Evolutionary conservation across 1,140 invertebrate genomes (phyloP).

Genomic region (Cydia amplana): DNA sequence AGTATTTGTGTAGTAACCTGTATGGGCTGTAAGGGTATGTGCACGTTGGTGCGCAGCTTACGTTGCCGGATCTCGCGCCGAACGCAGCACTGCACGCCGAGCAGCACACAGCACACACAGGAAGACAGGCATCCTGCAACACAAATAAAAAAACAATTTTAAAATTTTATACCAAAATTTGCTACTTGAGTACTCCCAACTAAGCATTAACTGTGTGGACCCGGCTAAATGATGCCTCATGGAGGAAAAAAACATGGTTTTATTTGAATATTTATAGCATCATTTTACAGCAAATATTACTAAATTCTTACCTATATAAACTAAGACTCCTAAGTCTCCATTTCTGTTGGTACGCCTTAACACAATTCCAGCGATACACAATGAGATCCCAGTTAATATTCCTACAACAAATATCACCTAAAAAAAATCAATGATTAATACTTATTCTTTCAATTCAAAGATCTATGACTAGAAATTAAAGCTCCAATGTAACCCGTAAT

Average conservation of each 20-base stretch:
- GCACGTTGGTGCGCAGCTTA: conserved; percentile 68
- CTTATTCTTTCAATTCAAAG: background rate
- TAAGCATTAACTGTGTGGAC: too few species aligned
- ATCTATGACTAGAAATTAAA: background rate
- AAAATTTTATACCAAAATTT: too few species aligned
- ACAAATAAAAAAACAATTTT: background rate
- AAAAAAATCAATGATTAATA: conserved; percentile 45
- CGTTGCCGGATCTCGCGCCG: conserved; percentile 78
- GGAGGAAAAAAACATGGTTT: too few species aligned
- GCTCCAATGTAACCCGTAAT: too few species aligned
- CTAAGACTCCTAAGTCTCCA: conserved; percentile 81
- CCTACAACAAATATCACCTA: conserved; percentile 83
- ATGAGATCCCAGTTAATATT: conserved; percentile 81
- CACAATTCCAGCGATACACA: conserved; percentile 82
- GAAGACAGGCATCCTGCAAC: conserved; percentile 76
- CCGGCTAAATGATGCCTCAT: too few species aligned
- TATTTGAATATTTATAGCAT: too few species aligned
- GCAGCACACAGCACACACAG: conserved; percentile 80
- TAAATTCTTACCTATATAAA: conserved; percentile 80
- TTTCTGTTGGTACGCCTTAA: conserved; percentile 80
- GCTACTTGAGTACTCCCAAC: too few species aligned
- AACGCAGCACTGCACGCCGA: conserved; percentile 82
- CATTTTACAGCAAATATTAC: too few species aligned
- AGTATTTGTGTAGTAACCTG: conserved; percentile 50
- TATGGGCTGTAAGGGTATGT: conserved; percentile 75